Evolutionary conservation across 2,888 invertebrate species (phyloP).

Genomic region (Andrena hattorfiana): DNA sequence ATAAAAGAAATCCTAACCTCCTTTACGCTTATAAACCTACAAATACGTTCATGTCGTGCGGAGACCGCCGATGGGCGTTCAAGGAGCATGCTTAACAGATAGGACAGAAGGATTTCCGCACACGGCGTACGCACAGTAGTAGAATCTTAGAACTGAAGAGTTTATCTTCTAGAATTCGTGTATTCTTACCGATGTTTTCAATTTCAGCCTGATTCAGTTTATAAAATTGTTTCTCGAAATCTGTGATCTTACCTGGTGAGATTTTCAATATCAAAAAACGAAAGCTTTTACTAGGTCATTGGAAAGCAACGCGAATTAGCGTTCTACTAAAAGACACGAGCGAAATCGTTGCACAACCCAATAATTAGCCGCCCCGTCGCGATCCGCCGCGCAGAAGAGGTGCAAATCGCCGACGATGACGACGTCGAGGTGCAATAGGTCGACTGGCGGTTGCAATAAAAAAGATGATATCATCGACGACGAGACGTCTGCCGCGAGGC

Average conservation of each 20-base stretch:
- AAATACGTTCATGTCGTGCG: too few species aligned
- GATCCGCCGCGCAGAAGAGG: constrained; percentile 3
- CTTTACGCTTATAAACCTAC: too few species aligned
- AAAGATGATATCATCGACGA: constrained; percentile 54
- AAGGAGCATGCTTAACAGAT: too few species aligned
- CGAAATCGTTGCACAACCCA: constrained; percentile 1
- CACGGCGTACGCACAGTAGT: too few species aligned
- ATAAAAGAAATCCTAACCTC: too few species aligned
- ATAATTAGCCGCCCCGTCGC: constrained; percentile 14
- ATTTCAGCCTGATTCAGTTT: too few species aligned
- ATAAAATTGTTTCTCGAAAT: too few species aligned
- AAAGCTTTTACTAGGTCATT: background rate
- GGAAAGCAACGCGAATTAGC: background rate
- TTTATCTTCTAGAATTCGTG: too few species aligned
- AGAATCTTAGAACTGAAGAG: too few species aligned
- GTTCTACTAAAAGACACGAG: background rate
- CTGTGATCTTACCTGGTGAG: background rate
- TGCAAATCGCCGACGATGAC: constrained; percentile 34
- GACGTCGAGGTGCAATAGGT: constrained; percentile 43
- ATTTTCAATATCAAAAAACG: background rate
- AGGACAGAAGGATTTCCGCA: too few species aligned
- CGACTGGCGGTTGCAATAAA: constrained; percentile 34
- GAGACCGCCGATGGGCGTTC: too few species aligned
- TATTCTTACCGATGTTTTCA: too few species aligned
- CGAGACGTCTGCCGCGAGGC: constrained; percentile 26